Conservation (phyloP, 2,888 invertebrate genomes). For the Agrotis exclamationis region DNA sequence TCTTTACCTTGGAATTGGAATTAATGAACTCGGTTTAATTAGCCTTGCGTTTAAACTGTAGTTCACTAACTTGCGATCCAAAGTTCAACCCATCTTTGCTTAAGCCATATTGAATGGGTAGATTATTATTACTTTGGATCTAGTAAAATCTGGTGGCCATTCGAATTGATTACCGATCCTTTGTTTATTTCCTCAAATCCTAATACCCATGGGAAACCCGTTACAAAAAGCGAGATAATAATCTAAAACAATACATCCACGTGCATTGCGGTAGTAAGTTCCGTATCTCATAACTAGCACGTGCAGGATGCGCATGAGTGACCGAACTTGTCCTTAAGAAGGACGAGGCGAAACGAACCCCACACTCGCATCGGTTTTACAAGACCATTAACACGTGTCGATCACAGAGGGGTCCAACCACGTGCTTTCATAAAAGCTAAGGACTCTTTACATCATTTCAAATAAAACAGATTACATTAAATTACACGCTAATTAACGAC, state of each 20-base stretch:
- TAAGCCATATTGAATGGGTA: neutral
- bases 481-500: constrained; percentile 56
- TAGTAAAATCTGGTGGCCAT: neutral
- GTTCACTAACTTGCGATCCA: constrained; percentile 5
- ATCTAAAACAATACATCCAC: constrained; percentile 55
- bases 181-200: constrained; percentile 11
- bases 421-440: constrained; percentile 31
- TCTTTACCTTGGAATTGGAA: constrained; percentile 24
- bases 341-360: constrained; percentile 51
- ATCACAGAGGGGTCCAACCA: constrained; percentile 27
- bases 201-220: constrained; percentile 6
- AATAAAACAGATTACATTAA: constrained; percentile 33
- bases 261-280: constrained; percentile 35
- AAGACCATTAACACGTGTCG: constrained; percentile 39
- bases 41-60: constrained; percentile 13
- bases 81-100: neutral
- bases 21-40: constrained; percentile 25
- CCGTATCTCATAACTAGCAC: constrained; percentile 53
- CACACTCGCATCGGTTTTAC: constrained; percentile 41
- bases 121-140: neutral
- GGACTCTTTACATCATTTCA: constrained; percentile 12
- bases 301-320: constrained; percentile 64
- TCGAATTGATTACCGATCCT: neutral
- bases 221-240: constrained; percentile 27
- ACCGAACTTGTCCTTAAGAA: constrained; percentile 57